These are phyloP conservation scores for Podotricha telesiphe DNA, from an alignment of 2,888 invertebrate species.

Conservation along the genomic window DNA sequence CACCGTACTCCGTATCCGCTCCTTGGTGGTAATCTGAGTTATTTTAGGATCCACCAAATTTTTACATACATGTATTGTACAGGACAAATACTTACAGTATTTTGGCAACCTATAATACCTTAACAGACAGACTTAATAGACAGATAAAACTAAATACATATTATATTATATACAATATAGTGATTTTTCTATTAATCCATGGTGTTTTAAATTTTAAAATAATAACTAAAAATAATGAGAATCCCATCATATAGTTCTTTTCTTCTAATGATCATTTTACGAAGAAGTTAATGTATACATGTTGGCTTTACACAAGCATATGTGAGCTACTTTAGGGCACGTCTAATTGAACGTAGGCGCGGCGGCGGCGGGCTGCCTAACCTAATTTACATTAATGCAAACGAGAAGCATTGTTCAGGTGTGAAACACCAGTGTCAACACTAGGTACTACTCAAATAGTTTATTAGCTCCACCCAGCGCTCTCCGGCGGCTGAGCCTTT, in stretches of 20 bases:
- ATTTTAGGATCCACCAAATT: conserved; percentile 57
- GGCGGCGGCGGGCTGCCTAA: conserved; percentile 71
- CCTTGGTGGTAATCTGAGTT: conserved; percentile 54
- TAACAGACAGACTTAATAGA: not conserved
- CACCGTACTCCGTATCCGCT: conserved; percentile 65
- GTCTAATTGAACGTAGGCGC: conserved; percentile 81
- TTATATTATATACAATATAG: no score
- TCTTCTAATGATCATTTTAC: conserved; percentile 57
- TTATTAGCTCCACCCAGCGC: conserved; percentile 82
- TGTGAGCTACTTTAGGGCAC: conserved; percentile 76
- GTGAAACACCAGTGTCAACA: conserved; percentile 84
- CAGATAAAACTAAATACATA: no score
- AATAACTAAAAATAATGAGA: conserved; percentile 32
- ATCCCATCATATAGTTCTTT: conserved; percentile 49
- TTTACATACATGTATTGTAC: conserved; percentile 26
- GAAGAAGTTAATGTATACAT: conserved; percentile 61
- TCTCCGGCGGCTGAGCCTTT: conserved; percentile 76
- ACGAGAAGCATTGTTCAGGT: conserved; percentile 84
- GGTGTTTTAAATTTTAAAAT: not conserved
- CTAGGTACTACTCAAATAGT: conserved; percentile 81
- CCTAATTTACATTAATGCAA: conserved; percentile 84
- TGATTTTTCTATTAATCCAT: no score
- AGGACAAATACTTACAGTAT: not conserved
- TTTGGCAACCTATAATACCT: not conserved
- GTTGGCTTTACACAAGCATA: conserved; percentile 70